These are phyloP conservation scores for Trissolcus brochymenae DNA, from an alignment of 2,888 invertebrate species.

Conservation along the genomic window DNA sequence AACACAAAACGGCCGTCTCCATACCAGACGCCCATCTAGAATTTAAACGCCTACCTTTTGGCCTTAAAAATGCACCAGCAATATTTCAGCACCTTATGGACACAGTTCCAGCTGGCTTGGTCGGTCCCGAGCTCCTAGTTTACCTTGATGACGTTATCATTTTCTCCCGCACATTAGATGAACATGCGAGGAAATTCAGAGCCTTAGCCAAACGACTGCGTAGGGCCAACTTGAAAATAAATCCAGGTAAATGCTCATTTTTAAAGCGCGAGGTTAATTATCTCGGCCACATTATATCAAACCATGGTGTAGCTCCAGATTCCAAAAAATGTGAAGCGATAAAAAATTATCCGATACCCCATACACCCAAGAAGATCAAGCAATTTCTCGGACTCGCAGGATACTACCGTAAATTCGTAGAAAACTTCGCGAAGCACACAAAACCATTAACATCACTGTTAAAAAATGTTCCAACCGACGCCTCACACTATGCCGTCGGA, in stretches of 20 bases:
- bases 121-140: background rate
- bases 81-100: constrained; percentile 8
- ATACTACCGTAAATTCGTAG: too few species aligned
- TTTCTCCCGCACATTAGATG: background rate
- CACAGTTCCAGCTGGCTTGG: background rate
- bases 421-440: too few species aligned
- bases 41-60: constrained; percentile 1
- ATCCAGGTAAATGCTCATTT: constrained; percentile 16
- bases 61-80: constrained; percentile 4
- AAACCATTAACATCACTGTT: too few species aligned
- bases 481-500: too few species aligned
- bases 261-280: background rate
- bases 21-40: constrained; percentile 2
- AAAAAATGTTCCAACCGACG: too few species aligned
- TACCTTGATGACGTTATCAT: constrained; percentile 14
- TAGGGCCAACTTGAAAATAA: background rate
- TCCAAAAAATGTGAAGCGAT: too few species aligned
- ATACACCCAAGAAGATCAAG: too few species aligned
- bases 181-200: background rate
- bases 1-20: constrained; percentile 12
- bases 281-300: too few species aligned
- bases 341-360: too few species aligned
- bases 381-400: too few species aligned
- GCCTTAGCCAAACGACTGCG: background rate
- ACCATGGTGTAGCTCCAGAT: too few species aligned